Percentiles rank a stretch among this genome's conserved stretches.
Evolutionary conservation across 2,888 invertebrate species (phyloP).

Genomic region (Xanthorhoe spadicearia): DNA sequence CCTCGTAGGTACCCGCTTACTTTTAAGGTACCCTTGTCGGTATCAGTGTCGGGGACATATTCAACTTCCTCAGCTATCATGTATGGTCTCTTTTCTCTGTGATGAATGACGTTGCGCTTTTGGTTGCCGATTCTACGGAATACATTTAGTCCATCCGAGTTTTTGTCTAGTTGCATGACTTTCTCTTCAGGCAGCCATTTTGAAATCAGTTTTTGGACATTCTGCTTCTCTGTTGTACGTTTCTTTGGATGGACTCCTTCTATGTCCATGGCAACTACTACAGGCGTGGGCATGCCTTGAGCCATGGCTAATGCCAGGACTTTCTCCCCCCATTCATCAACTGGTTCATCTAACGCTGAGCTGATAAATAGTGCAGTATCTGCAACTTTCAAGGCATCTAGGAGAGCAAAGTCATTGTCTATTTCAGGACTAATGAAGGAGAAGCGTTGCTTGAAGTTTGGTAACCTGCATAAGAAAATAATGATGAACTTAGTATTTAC

Average conservation of each 20-base stretch:
- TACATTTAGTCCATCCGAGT: slow-evolving; percentile 89
- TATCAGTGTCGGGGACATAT: slow-evolving; percentile 80
- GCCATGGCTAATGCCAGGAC: slow-evolving; percentile 91
- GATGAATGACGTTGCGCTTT: slow-evolving; percentile 89
- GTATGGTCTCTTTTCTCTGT: slow-evolving; percentile 92
- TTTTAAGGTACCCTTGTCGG: slow-evolving; percentile 87
- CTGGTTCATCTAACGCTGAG: slow-evolving; percentile 88
- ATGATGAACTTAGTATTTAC: background rate
- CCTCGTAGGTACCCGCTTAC: slow-evolving; percentile 95
- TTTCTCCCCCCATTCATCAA: slow-evolving; percentile 92
- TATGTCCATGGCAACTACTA: slow-evolving; percentile 90
- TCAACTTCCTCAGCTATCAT: slow-evolving; percentile 92
- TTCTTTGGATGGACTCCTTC: slow-evolving; percentile 90
- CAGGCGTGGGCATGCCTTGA: slow-evolving; percentile 92
- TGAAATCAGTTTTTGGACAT: slow-evolving; percentile 86
- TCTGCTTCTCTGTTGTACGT: slow-evolving; percentile 87
- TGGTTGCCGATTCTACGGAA: slow-evolving; percentile 90
- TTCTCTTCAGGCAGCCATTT: slow-evolving; percentile 94
- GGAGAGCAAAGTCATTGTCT: slow-evolving; percentile 89
- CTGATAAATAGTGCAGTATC: slow-evolving; percentile 93
- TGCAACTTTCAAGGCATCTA: slow-evolving; percentile 94
- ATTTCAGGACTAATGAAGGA: slow-evolving; percentile 90
- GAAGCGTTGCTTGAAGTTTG: slow-evolving; percentile 95
- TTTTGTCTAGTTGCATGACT: slow-evolving; percentile 90
- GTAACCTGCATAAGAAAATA: slow-evolving; percentile 87